Conservation (phyloP, 2,797 vertebrate species). For the Novumbra hubbsi region DNA sequence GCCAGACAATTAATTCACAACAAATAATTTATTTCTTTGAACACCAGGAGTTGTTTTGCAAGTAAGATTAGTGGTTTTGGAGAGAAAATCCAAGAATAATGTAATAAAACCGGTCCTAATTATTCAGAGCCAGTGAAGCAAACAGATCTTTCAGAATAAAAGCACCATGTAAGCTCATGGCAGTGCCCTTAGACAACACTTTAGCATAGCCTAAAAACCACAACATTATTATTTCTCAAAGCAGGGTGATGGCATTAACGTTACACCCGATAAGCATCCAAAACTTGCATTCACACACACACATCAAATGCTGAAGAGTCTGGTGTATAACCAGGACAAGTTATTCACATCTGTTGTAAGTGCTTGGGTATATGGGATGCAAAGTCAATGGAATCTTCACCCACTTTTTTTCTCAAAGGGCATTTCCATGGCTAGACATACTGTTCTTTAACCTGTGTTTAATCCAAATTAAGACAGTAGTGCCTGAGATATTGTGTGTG, state of each 20-base stretch:
- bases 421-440: no score
- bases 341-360: no score
- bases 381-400: no score
- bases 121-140: not conserved
- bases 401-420: no score
- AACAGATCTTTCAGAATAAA: conserved; percentile 1
- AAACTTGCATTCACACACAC: not conserved
- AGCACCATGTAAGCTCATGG: not conserved
- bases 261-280: not conserved
- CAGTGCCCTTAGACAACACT: conserved; percentile 5
- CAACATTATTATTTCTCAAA: conserved; percentile 14
- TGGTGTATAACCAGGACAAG: no score
- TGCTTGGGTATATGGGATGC: no score
- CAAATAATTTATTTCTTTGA: no score
- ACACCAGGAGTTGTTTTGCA: not conserved
- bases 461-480: no score
- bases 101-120: not conserved
- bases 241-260: not conserved
- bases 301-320: no score
- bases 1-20: not conserved
- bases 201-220: conserved; percentile 29
- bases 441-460: no score
- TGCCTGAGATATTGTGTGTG: no score
- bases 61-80: not conserved
- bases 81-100: not conserved